Percentiles rank a stretch among this genome's conserved stretches.
Evolutionary conservation across 2,888 invertebrate genomes (phyloP).

Genomic region (Stenoptilia bipunctidactyla): DNA sequence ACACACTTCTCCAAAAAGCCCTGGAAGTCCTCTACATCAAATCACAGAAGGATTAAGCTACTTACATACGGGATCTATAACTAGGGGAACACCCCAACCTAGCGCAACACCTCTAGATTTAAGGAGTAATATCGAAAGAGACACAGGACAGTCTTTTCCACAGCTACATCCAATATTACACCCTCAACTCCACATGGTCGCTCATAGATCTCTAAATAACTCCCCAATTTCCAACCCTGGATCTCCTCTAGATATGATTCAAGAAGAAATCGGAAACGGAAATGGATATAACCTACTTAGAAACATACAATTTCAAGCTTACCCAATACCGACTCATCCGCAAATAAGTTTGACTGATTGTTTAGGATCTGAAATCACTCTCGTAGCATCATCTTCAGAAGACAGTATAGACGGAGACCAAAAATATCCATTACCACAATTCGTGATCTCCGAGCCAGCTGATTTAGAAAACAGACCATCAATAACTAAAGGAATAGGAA

Average conservation of each 20-base stretch:
- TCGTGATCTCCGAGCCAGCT: constrained; percentile 80
- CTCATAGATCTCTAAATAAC: constrained; percentile 72
- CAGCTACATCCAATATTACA: constrained; percentile 53
- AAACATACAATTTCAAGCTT: constrained; percentile 31
- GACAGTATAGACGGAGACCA: constrained; percentile 75
- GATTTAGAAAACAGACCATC: constrained; percentile 80
- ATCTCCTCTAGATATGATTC: constrained; percentile 84
- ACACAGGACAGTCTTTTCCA: constrained; percentile 39
- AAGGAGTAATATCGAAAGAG: constrained; percentile 65
- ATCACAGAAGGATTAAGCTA: constrained; percentile 79
- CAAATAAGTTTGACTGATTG: constrained; percentile 95
- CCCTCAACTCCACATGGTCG: constrained; percentile 49
- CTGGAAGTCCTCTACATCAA: constrained; percentile 74
- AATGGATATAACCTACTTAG: constrained; percentile 35
- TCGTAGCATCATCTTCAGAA: constrained; percentile 82
- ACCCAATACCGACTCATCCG: constrained; percentile 68
- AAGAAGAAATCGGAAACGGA: constrained; percentile 71
- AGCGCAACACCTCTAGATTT: constrained; percentile 69
- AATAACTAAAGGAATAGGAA: constrained; percentile 83
- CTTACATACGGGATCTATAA: constrained; percentile 81
- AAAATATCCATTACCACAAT: constrained; percentile 67
- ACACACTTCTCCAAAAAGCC: constrained; percentile 33
- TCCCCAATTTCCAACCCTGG: constrained; percentile 75
- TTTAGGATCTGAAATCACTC: constrained; percentile 84
- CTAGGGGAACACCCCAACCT: constrained; percentile 74